Evolutionary conservation across 2,888 invertebrate species (phyloP), one percentile per base, ranked within the genome.

Genomic region (Drosophila monieri): DNA sequence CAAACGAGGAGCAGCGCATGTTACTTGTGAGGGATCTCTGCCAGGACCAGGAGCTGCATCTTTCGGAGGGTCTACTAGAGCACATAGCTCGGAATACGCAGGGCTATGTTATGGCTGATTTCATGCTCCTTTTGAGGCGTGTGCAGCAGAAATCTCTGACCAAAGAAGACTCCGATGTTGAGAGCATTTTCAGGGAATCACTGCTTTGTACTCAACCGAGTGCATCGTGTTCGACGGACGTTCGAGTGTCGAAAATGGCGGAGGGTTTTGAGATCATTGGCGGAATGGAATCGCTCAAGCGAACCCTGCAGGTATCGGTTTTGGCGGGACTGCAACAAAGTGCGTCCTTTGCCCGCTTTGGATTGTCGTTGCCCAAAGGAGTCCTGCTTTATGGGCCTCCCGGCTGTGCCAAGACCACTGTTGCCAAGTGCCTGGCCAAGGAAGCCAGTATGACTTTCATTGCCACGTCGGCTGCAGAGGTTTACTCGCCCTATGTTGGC

Each of bases 401-500:
- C 0, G 94, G 94, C 1, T 94, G 94, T 89, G 94, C 94, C n/a
- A 94, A 94, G 90, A 94, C 94, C 0, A 93, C 93, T 5, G 89
- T 94, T 51, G 94, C 93, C 3, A 92, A 93, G 76, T 94, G 94
- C 14, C 89, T 94, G 32, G 94, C 94, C 10, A 91, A 91, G 30
- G 92, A 93, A 35, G 91, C 92, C 6, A 90, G 92, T 65, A 92
- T 92, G 86, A 93, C 93, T 30, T 93, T 94, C 65, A 91, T 94
- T 47, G 90, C 93, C 8, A 92, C 93, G 18, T 93, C 93, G 53
- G 93, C 94, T 32, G 94, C 94, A 0, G 94, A 94, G 86, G 91
- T 94, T 5, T 94, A 93, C 80, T 94, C 94, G 0, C 94, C 94
- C 0, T 94, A 92, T 85, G 93, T 94, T 9, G 95, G 95, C 6